These are phyloP conservation scores for Mesaphorura yosii DNA, from an alignment of 1,140 invertebrate species.

Conservation along the genomic window DNA sequence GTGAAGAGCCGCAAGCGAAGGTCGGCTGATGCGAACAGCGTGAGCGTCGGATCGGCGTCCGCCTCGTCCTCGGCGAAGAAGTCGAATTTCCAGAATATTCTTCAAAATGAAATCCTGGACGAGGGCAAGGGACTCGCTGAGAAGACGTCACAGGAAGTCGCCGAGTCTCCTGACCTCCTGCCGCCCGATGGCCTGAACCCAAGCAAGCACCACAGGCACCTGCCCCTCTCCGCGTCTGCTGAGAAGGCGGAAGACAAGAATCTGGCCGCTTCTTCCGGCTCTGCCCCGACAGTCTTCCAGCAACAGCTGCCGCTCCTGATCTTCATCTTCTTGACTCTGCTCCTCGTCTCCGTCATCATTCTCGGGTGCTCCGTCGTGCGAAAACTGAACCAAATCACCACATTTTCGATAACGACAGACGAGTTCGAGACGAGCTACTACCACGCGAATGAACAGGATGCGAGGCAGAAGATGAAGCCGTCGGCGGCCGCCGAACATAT, in stretches of 20 bases:
- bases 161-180: too few species aligned
- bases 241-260: too few species aligned
- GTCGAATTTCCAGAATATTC: not conserved
- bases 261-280: not conserved
- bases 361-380: not conserved
- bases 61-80: too few species aligned
- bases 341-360: not conserved
- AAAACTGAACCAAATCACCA: constrained; percentile 1
- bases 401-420: not conserved
- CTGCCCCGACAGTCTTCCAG: not conserved
- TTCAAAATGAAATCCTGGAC: not conserved
- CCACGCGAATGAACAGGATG: not conserved
- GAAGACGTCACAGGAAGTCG: too few species aligned
- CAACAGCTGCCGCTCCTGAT: constrained; percentile 7
- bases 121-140: not conserved
- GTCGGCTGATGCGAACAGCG: too few species aligned
- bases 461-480: too few species aligned
- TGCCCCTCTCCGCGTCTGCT: too few species aligned
- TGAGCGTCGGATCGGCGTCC: too few species aligned
- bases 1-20: too few species aligned
- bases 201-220: too few species aligned
- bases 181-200: too few species aligned
- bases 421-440: not conserved
- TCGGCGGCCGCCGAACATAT: too few species aligned
- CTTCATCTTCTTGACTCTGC: not conserved